These are phyloP conservation scores for Tetanocera ferruginea DNA, from an alignment of 2,888 invertebrate species.

Conservation along the genomic window DNA sequence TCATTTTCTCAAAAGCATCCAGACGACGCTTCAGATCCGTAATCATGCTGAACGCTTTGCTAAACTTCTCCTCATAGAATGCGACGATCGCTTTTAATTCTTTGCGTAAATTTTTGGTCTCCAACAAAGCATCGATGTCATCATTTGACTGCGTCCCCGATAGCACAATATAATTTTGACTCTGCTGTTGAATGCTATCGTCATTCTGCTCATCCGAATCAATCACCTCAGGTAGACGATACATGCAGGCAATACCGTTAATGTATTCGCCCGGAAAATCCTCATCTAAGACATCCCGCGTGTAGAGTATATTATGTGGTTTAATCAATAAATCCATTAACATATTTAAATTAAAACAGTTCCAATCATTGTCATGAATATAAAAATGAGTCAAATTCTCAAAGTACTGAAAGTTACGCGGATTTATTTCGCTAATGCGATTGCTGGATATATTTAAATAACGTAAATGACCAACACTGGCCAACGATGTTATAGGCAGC, in stretches of 20 bases:
- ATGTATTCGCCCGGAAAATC: conserved; percentile 61
- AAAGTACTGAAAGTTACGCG: conserved; percentile 52
- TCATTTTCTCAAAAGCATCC: conserved; percentile 54
- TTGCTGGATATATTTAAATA: conserved; percentile 62
- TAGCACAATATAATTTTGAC: conserved; percentile 16
- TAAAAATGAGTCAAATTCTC: conserved; percentile 59
- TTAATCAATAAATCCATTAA: conserved; percentile 60
- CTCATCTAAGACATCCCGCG: conserved; percentile 51
- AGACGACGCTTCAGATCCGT: conserved; percentile 55
- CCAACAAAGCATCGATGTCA: conserved; percentile 36
- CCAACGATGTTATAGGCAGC: conserved; percentile 54
- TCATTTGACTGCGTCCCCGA: neutral
- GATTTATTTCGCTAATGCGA: conserved; percentile 59
- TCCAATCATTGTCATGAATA: conserved; percentile 64
- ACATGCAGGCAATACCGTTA: conserved; percentile 63
- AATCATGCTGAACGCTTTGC: conserved; percentile 48
- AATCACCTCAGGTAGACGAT: conserved; percentile 52
- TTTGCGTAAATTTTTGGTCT: conserved; percentile 54
- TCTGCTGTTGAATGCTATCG: conserved; percentile 26
- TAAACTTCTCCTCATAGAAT: conserved; percentile 61
- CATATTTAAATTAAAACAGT: conserved; percentile 59
- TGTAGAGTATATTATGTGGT: conserved; percentile 55
- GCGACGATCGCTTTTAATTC: conserved; percentile 60
- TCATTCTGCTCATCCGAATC: conserved; percentile 38
- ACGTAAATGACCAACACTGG: conserved; percentile 52